These are phyloP conservation scores for Meriones psammophilus DNA, from an alignment of 2,797 vertebrate species.

Conservation along the genomic window DNA sequence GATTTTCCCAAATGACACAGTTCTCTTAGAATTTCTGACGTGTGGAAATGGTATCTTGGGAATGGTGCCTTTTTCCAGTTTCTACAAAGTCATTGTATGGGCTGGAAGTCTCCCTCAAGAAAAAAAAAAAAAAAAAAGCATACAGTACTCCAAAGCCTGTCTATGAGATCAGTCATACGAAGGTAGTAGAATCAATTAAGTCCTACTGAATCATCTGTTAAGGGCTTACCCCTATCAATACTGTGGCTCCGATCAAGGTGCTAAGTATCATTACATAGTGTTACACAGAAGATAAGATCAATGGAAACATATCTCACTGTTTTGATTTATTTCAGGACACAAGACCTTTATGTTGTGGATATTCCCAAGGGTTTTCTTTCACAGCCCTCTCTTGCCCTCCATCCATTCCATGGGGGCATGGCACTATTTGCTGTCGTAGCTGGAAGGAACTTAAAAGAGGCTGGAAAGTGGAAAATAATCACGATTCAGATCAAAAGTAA, in stretches of 20 bases:
- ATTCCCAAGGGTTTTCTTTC: constrained; percentile 53
- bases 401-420: neutral
- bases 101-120: neutral
- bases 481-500: neutral
- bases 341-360: constrained; percentile 46
- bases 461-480: constrained; percentile 19
- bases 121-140: neutral
- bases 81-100: neutral
- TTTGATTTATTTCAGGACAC: constrained; percentile 27
- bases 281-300: constrained; percentile 55
- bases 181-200: neutral
- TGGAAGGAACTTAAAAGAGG: constrained; percentile 35
- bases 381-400: neutral
- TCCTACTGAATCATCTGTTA: neutral
- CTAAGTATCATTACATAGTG: constrained; percentile 15
- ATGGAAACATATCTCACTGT: constrained; percentile 44
- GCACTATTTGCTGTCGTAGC: constrained; percentile 11
- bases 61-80: constrained; percentile 1
- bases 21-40: constrained; percentile 26
- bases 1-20: neutral
- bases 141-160: neutral
- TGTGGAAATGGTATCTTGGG: neutral
- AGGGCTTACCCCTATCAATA: constrained; percentile 38
- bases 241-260: neutral
- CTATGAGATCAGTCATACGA: neutral